A percentile compares a stretch with the other conserved stretches of the same genome.
phyloP scores from a whole-genome alignment of 2,113 vertebrate genomes.

The Chelonoidis abingdonii region DNA sequence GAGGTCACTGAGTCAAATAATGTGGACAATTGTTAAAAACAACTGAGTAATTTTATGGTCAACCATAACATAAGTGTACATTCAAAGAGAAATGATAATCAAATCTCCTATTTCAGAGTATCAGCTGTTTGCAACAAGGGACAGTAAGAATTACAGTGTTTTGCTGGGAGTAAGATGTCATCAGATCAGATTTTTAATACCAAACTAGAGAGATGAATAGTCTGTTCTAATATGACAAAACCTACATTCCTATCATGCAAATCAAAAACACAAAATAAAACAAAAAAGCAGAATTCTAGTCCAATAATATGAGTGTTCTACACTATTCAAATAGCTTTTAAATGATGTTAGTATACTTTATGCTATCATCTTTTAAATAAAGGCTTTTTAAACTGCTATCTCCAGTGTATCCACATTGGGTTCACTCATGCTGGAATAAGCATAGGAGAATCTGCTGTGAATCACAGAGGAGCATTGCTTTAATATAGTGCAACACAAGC shows the following conservation, averaged over 20 bases:
- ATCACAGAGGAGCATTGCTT: constrained; percentile 18
- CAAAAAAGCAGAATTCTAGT: neutral
- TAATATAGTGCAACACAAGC: constrained; percentile 40
- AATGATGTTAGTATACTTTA: neutral
- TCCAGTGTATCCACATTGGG: constrained; percentile 5
- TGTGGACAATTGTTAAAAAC: neutral
- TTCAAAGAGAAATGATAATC: neutral
- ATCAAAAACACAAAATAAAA: neutral
- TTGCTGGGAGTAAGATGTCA: neutral
- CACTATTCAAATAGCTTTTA: neutral
- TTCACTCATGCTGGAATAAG: constrained; percentile 31
- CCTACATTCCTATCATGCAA: neutral
- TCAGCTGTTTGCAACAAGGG: neutral
- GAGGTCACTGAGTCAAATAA: neutral
- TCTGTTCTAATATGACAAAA: neutral
- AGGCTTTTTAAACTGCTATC: constrained; percentile 37
- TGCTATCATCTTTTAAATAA: neutral
- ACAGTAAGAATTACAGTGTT: neutral
- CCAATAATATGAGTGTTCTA: neutral
- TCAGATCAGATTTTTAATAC: neutral
- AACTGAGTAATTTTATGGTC: neutral
- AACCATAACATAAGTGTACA: neutral
- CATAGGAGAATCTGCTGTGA: constrained; percentile 29
- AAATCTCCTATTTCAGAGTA: neutral
- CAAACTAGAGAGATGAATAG: neutral